Evolutionary conservation across 2,113 vertebrate species (phyloP), one percentile per base, ranked within the genome.

Genomic region (Microcebus lehilahytsara): DNA sequence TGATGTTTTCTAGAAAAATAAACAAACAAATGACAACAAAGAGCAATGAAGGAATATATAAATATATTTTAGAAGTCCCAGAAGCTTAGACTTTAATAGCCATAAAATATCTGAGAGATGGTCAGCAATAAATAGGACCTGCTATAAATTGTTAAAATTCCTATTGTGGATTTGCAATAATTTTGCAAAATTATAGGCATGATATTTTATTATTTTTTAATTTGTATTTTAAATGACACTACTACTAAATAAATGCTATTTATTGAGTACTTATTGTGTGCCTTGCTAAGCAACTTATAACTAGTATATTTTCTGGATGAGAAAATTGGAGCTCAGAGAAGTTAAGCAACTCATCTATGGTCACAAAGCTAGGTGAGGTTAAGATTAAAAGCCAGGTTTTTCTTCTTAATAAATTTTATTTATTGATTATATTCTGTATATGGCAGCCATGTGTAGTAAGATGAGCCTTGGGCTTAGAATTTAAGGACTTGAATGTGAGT

Each of bases 21-120:
- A 93, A 89, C 12, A 93, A 85, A 80, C 22, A 77, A 69, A 69
- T 78, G 60, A 67, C 30, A 96, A 60, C 3, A 46, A 95, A 74
- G 8, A 87, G 42, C 30, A 79, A 58, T 12, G 32, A 91, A 62
- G 22, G 79, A 49, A 74, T 19, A n/a, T 30, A 27, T 20, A 72
- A 22, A 74, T 84, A 46, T 69, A 77, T 93, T 92, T 74, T 79
- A 69, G 30, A 95, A 49, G 14, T 92, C 37, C 42, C 11, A 46
- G 34, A 86, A 75, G 25, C 30, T 93, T 91, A 37, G 64, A 58
- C 56, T 86, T 95, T 91, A 93, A 77, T 87, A 83, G 80, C 23
- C 51, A 69, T 22, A 85, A 84, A 60, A 84, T 90, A 89, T 53
- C 27, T 87, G 67, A 78, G 23, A 74, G 23, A 74, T 91, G 20